Evolutionary conservation across 2,888 invertebrate species (phyloP), one percentile per base, ranked within the genome.

Genomic region (Xestia rhomboidea): DNA sequence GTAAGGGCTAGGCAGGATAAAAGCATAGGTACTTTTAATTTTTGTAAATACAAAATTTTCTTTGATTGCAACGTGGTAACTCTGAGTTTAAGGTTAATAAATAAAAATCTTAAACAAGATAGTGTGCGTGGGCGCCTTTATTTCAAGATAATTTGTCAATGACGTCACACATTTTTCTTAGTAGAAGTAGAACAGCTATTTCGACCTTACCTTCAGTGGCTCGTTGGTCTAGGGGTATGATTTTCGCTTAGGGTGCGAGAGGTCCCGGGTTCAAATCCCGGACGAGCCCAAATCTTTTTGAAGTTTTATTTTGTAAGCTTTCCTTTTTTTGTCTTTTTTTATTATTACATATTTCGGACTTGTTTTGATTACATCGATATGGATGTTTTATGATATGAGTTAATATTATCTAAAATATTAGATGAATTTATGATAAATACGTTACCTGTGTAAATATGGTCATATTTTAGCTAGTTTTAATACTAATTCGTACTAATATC

Each of bases 171-270:
- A 4, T 24, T 27, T 34, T 27, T 51, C 1, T 15, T 0, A 30
- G 15, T 67, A 77, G 38, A 64, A 72, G 15, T 63, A 44, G 0
- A 81, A 3, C n/a, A 6, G 6, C 67, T 88, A 89, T 93, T 93
- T 93, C 82, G 18, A 0, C 0, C 0, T 0, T 0, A 0, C 0
- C 0, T 0, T 0, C 83, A 93, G 82, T 88, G 96, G 96, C 96
- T 96, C 96, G 96, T 96, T 97, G 97, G 97, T 97, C 96, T 96
- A 96, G 96, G 96, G 96, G 96, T 96, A 96, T 97, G 96, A 96
- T 96, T 96, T 95, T 96, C 96, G 96, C 96, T 97, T 96, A 94
- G 96, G 97, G 96, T 97, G 96, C 96, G 96, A 97, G 96, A 96
- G 96, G 96, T 96, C 96, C 96, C 96, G 96, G 96, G 97, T 97